A percentile compares a stretch with the other conserved stretches of the same genome.
These are phyloP conservation scores for Cydia pomonella DNA, from an alignment of 1,140 invertebrate species.

Conservation along the genomic window DNA sequence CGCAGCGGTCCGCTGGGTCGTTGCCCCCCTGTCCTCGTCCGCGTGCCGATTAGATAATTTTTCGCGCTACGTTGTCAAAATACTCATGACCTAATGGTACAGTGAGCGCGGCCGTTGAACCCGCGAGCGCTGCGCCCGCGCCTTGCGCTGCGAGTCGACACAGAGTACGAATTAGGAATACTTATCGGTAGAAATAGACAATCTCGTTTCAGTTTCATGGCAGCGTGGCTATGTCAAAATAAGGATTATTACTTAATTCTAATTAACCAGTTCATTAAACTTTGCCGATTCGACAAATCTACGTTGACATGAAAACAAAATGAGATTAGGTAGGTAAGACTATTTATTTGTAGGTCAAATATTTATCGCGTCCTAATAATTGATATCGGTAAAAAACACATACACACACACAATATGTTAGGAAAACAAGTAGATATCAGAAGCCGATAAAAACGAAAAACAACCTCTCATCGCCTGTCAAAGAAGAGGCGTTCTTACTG, in stretches of 20 bases:
- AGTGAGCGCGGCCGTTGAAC: constrained; percentile 73
- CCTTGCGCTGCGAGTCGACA: neutral
- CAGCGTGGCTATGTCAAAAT: no score
- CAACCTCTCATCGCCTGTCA: no score
- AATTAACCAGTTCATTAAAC: no score
- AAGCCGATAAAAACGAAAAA: neutral
- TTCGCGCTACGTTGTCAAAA: constrained; percentile 78
- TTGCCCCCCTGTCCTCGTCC: constrained; percentile 72
- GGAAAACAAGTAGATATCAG: neutral
- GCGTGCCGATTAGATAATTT: constrained; percentile 79
- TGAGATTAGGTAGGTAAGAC: no score
- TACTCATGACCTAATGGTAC: constrained; percentile 79
- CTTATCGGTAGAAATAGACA: neutral
- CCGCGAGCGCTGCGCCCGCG: constrained; percentile 46
- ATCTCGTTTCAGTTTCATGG: neutral
- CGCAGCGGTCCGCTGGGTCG: constrained; percentile 63
- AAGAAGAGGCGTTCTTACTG: no score
- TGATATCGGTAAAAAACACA: neutral
- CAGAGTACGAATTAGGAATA: constrained; percentile 1
- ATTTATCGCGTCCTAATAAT: neutral
- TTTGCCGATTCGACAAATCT: no score
- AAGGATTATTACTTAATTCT: no score
- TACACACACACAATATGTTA: no score
- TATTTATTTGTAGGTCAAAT: neutral
- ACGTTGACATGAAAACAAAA: no score